These are phyloP conservation scores for Apodemia duryi DNA, from an alignment of 2,888 invertebrate genomes.

Conservation along the genomic window DNA sequence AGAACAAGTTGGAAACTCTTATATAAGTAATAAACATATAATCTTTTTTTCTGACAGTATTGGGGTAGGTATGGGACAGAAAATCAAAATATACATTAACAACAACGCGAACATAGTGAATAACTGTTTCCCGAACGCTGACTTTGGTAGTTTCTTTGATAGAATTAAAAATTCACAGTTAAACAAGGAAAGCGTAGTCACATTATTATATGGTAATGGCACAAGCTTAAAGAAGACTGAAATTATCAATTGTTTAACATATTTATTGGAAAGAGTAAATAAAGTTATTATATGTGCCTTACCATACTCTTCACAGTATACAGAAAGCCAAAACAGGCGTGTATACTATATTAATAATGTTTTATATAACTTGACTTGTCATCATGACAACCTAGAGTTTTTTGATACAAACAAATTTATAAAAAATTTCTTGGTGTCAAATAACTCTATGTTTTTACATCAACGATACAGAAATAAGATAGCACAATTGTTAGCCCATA, in stretches of 20 bases:
- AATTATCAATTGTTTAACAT: background rate
- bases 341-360: background rate
- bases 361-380: background rate
- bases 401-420: background rate
- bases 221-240: background rate
- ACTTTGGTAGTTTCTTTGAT: background rate
- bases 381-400: background rate
- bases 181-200: background rate
- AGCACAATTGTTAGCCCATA: background rate
- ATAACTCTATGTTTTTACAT: background rate
- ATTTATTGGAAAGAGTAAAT: slow-evolving; percentile 1
- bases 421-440: background rate
- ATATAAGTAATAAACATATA: background rate
- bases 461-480: background rate
- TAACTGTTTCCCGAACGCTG: background rate
- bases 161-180: background rate
- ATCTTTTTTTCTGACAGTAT: background rate
- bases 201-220: background rate
- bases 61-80: background rate
- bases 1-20: background rate
- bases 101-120: background rate
- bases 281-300: background rate
- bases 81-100: background rate
- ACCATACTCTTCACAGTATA: background rate
- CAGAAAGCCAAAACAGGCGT: background rate